Evolutionary conservation across 2,113 vertebrate species (phyloP).

Genomic region (Hydrochoerus hydrochaeris): DNA sequence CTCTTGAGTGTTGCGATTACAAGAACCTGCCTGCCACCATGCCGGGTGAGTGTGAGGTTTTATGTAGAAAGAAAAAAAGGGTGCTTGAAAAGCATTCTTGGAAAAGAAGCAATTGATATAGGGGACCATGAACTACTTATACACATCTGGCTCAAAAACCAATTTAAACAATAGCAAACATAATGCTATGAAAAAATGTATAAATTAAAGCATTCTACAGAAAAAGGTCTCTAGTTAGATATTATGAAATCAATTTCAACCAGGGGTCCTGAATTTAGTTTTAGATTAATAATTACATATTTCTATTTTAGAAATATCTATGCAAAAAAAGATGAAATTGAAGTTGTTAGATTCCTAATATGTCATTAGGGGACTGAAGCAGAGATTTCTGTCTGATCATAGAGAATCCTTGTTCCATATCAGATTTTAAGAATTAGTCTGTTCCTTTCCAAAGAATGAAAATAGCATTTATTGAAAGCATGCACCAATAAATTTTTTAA

Average conservation of each 20-base stretch:
- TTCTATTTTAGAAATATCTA: constrained; percentile 6
- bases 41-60: background rate
- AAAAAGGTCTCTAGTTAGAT: background rate
- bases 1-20: background rate
- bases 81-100: background rate
- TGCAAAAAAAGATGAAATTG: background rate
- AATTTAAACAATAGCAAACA: background rate
- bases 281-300: background rate
- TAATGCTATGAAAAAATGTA: background rate
- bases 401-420: background rate
- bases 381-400: background rate
- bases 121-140: background rate
- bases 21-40: background rate
- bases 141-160: background rate
- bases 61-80: background rate
- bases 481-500: constrained; percentile 36
- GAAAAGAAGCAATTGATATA: background rate
- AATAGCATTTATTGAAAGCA: constrained; percentile 9
- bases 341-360: background rate
- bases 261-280: background rate
- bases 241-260: background rate
- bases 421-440: background rate
- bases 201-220: background rate
- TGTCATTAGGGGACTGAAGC: background rate
- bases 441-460: background rate